These are phyloP conservation scores for Emydocephalus ijimae DNA, from an alignment of 2,113 vertebrate genomes.

Conservation along the genomic window DNA sequence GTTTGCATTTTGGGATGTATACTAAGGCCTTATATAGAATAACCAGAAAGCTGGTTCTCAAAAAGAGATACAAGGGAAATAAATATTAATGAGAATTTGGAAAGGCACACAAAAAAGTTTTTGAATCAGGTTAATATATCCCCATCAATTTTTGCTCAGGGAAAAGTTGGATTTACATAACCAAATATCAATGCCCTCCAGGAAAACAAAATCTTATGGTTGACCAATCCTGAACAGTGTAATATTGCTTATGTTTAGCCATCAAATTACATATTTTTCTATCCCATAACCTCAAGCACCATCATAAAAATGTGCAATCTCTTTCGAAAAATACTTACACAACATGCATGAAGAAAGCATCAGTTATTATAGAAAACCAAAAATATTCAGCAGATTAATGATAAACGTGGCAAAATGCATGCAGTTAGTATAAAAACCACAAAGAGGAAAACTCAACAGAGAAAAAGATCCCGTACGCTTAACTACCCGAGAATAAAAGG, in stretches of 20 bases:
- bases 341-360: constrained; percentile 29
- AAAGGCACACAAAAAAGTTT: background rate
- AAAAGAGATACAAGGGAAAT: background rate
- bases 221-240: background rate
- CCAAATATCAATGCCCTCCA: background rate
- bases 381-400: constrained; percentile 52
- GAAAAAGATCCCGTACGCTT: constrained; percentile 53
- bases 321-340: background rate
- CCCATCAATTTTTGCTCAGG: background rate
- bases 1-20: background rate
- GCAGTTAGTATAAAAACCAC: constrained; percentile 72
- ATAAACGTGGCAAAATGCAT: constrained; percentile 66
- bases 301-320: constrained; percentile 1
- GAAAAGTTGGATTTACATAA: background rate
- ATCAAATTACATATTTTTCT: background rate
- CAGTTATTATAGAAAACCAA: constrained; percentile 25
- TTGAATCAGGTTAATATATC: background rate
- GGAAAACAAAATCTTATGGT: background rate
- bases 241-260: background rate
- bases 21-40: background rate
- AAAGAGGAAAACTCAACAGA: constrained; percentile 60
- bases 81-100: background rate
- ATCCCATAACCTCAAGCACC: background rate
- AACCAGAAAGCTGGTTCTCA: background rate
- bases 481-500: constrained; percentile 57